phyloP scores from a whole-genome alignment of 1,140 invertebrate species.

The Pogonus chalceus region DNA sequence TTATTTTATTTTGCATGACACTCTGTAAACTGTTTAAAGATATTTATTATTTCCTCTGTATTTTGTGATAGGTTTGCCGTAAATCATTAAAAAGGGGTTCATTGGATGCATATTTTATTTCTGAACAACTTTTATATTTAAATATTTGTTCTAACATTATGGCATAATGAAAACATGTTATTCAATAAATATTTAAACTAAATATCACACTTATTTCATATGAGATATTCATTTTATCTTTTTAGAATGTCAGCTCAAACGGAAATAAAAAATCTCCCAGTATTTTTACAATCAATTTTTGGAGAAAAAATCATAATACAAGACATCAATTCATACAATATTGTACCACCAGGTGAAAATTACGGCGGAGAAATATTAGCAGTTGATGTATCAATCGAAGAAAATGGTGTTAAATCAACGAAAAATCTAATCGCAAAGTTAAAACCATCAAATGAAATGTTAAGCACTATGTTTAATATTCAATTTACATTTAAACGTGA shows the following conservation, averaged over 20 bases:
- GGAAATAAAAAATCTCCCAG: not conserved
- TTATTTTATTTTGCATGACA: too few species aligned
- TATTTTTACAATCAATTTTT: not conserved
- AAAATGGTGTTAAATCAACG: constrained; percentile 21
- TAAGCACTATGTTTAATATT: constrained; percentile 45
- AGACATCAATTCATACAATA: not conserved
- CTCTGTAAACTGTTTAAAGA: too few species aligned
- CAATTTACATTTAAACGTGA: constrained; percentile 48
- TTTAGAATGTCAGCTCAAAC: not conserved
- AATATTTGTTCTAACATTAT: too few species aligned
- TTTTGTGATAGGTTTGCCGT: too few species aligned
- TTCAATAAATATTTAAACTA: too few species aligned
- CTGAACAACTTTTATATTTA: too few species aligned
- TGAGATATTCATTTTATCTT: too few species aligned
- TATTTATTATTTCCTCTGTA: too few species aligned
- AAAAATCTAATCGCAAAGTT: constrained; percentile 46
- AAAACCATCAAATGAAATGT: constrained; percentile 43
- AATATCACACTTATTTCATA: too few species aligned
- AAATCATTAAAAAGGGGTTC: too few species aligned
- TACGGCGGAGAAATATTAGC: constrained; percentile 31
- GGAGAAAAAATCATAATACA: not conserved
- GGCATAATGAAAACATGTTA: too few species aligned
- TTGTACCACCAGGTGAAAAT: constrained; percentile 27
- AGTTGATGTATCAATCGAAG: constrained; percentile 23
- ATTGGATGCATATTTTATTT: too few species aligned